Evolutionary conservation across 2,113 vertebrate species (phyloP), one percentile per base, ranked within the genome.

Genomic region (Chamaea fasciata): DNA sequence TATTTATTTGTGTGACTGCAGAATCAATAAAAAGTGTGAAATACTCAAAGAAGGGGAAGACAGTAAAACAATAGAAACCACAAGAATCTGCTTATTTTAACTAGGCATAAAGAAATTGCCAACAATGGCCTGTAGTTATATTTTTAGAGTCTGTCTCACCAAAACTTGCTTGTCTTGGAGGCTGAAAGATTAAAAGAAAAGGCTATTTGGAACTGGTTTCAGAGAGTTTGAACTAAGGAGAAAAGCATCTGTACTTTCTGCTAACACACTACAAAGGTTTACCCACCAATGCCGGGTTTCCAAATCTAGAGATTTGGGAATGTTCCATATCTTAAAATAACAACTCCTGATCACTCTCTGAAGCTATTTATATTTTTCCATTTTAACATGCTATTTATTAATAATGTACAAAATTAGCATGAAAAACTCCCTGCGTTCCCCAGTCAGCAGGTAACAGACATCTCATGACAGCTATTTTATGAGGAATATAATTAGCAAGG

Each of bases 381-480:
- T 84, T 68, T 95, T 75, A 95, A 88, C 57, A 76, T 79, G 17
- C 23, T 84, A 55, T 92, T 91, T 95, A 94, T 76, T 91, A 85
- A 94, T 46, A 94, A 60, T 73, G 15, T 88, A 93, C 53, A 78
- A 57, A 96, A 94, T 57, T 73, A 77, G 44, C 24, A 75, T 71
- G 42, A 91, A 92, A 71, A 91, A 10, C 37, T 35, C 83, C 55
- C n/a, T 8, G 2, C 7, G 9, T 52, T 88, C 64, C 53, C 60
- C 81, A 71, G 88, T 24, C 62, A 96, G 80, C 80, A 95, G 96
- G 85, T 93, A 96, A 86, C 52, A 95, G 37, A 78, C 90, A 94
- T 90, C 57, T 90, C 20, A 4, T 97, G n/a, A 93, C 73, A 94
- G 59, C n/a, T 94, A 42, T 89, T 70, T 41, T 80, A 46, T 88